Evolutionary conservation across 2,113 vertebrate genomes (phyloP), one percentile per base, ranked within the genome.

Genomic region (Trogon surrucura): DNA sequence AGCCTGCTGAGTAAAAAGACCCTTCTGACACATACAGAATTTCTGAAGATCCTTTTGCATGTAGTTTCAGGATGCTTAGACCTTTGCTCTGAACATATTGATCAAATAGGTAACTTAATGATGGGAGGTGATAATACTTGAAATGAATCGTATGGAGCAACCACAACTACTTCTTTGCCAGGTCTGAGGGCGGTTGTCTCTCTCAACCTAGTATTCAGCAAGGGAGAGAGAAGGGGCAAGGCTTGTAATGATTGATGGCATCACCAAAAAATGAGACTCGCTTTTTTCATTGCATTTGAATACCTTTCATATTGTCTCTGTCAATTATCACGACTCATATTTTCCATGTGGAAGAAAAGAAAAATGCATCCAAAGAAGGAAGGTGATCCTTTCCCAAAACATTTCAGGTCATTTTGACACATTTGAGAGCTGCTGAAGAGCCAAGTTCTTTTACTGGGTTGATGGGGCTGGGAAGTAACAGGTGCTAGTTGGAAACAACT

Each of bases 1-100:
- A 93, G 44, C 47, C 58, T 96, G 84, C 65, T 88, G 94, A 96
- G 82, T 94, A 86, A 89, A 97, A 96, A 97, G 85, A 44, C 60
- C 23, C 53, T 85, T 93, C 67, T 89, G 73, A 71, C 67, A 85
- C 2, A 12, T 13, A 22, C 7, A 90, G 78, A 86, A 54, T 9
- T 84, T 94, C 72, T 90, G 21, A 86, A 78, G 85, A 54, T 41
- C 69, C 62, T 82, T 80, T 51, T 83, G 64, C n/a, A 10, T 66
- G 62, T 25, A 82, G 13, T 61, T 89, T 90, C 32, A 80, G 21
- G n/a, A 53, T 44, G 44, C 74, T 84, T 91, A 61, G 53, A 67
- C 8, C 32, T 89, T 96, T 96, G 6, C 8, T 95, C 60, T 91
- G 79, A 91, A 72, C 16, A 53, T 32, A 41, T 6, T 80, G 82